Evolutionary conservation across 2,888 invertebrate genomes (phyloP).

Genomic region (Hypena proboscidalis): DNA sequence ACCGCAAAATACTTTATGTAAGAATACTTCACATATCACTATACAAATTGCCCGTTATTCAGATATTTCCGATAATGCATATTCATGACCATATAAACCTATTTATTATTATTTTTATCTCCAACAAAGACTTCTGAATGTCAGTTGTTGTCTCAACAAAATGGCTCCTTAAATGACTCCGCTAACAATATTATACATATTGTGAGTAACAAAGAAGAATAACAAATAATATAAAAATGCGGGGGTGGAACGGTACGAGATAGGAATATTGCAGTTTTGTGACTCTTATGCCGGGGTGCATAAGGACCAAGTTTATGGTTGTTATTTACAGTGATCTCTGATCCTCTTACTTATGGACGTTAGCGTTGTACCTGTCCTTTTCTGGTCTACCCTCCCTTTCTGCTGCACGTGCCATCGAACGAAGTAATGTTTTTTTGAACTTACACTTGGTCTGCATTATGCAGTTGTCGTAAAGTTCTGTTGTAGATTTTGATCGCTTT

Average conservation of each 20-base stretch:
- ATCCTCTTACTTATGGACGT: constrained; percentile 40
- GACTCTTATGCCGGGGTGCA: constrained; percentile 14
- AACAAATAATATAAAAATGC: constrained; percentile 38
- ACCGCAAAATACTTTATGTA: constrained; percentile 43
- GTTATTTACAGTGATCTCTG: constrained; percentile 28
- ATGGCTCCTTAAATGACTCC: constrained; percentile 22
- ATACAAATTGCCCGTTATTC: too few relatives aligned
- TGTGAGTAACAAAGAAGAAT: constrained; percentile 39
- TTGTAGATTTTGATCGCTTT: too few relatives aligned
- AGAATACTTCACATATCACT: constrained; percentile 19
- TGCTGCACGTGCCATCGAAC: constrained; percentile 20
- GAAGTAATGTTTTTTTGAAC: constrained; percentile 36
- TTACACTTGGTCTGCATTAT: constrained; percentile 29
- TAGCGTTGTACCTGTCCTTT: constrained; percentile 42
- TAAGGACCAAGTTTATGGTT: constrained; percentile 22
- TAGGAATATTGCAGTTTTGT: constrained; percentile 17
- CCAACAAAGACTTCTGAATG: constrained; percentile 30
- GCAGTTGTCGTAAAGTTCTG: constrained; percentile 13
- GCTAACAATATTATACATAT: constrained; percentile 32
- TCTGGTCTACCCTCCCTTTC: constrained; percentile 37
- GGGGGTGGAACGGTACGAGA: constrained; percentile 15
- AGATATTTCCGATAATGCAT: too few relatives aligned
- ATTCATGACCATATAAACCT: neutral
- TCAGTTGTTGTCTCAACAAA: constrained; percentile 28
- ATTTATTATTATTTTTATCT: constrained; percentile 27